Evolutionary conservation across 2,888 invertebrate genomes (phyloP).

Genomic region (Epinotia ramella): DNA sequence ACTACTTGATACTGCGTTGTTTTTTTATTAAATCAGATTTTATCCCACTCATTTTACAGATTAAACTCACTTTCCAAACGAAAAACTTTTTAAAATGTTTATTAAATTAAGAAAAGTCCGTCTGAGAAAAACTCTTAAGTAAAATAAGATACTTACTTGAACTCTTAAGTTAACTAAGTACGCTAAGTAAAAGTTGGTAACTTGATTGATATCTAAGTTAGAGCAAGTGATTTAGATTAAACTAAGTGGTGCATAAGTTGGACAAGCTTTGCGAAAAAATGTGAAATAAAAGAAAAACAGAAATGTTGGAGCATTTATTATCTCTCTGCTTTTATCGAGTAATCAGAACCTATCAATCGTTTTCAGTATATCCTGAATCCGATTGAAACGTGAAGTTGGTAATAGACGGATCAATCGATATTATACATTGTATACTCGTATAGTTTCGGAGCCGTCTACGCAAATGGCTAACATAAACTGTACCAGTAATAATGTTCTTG

Average conservation of each 20-base stretch:
- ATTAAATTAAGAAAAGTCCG: constrained; percentile 31
- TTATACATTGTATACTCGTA: neutral
- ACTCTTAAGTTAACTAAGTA: constrained; percentile 23
- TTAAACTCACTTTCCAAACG: constrained; percentile 1
- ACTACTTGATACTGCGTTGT: too few species aligned
- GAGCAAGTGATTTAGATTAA: constrained; percentile 8
- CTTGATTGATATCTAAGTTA: constrained; percentile 36
- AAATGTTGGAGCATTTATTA: neutral
- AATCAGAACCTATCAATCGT: neutral
- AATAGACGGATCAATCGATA: neutral
- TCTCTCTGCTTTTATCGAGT: neutral
- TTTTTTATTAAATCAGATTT: neutral
- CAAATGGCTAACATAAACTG: neutral
- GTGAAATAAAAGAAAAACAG: neutral
- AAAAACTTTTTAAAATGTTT: constrained; percentile 28
- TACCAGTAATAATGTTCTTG: too few species aligned
- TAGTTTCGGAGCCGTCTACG: neutral
- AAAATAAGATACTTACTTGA: constrained; percentile 32
- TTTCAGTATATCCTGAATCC: neutral
- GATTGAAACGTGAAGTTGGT: neutral
- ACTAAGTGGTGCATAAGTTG: constrained; percentile 11
- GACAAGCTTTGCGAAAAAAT: constrained; percentile 9
- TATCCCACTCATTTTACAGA: neutral
- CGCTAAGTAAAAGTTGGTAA: constrained; percentile 33
- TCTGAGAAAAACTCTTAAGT: constrained; percentile 8